Evolutionary conservation across 2,888 invertebrate species (phyloP).

Genomic region (Bellardia pandia): DNA sequence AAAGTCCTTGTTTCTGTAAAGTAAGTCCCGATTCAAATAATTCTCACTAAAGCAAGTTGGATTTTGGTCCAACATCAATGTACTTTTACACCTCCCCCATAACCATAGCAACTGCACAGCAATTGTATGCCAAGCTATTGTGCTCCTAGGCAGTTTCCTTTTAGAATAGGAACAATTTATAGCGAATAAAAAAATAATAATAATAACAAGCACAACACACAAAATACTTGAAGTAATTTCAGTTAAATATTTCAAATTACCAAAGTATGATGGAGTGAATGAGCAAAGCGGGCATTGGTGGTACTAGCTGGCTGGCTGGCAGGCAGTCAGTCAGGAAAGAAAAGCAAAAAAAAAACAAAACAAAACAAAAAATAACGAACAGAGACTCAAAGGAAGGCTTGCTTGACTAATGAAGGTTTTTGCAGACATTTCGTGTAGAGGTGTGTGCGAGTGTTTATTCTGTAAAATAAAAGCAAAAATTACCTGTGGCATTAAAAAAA

Average conservation of each 20-base stretch:
- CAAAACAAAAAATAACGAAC: neutral
- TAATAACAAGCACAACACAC: constrained; percentile 21
- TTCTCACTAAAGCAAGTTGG: neutral
- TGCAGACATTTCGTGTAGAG: constrained; percentile 35
- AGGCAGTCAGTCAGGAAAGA: constrained; percentile 16
- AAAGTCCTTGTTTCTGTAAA: neutral
- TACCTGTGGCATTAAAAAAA: constrained; percentile 62
- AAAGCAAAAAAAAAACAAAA: neutral
- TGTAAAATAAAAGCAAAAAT: constrained; percentile 36
- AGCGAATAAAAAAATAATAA: constrained; percentile 14
- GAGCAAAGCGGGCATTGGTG: neutral
- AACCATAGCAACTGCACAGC: neutral
- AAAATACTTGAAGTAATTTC: constrained; percentile 67
- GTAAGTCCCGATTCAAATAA: neutral
- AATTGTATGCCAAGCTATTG: constrained; percentile 30
- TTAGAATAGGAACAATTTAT: constrained; percentile 57
- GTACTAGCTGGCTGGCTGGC: neutral
- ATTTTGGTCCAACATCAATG: constrained; percentile 1
- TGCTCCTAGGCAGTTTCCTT: constrained; percentile 55
- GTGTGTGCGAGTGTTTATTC: neutral
- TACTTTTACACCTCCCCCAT: neutral
- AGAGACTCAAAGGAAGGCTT: constrained; percentile 48
- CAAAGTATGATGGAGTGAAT: constrained; percentile 31
- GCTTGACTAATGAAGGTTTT: constrained; percentile 68
- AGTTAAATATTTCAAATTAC: constrained; percentile 71